phyloP scores from a whole-genome alignment of 2,888 invertebrate species.

The Eilema depressum region DNA sequence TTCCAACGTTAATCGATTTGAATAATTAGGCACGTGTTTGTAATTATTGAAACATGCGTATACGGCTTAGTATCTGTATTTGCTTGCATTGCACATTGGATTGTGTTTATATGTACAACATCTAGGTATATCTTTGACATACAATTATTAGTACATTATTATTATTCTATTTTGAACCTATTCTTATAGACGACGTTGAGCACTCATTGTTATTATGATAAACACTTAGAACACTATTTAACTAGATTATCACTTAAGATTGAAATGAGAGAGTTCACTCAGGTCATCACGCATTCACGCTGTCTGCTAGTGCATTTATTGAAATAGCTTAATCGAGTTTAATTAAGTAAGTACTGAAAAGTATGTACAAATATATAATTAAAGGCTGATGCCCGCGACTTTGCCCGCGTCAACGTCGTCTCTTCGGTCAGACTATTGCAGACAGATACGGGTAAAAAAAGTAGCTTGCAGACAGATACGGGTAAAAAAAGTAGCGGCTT shows the following conservation, averaged over 20 bases:
- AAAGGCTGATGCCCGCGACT: no score
- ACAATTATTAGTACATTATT: not conserved
- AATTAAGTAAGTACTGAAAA: not conserved
- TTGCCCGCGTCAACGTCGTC: no score
- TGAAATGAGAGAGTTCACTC: not conserved
- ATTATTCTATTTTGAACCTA: no score
- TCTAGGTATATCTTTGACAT: no score
- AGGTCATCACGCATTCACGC: not conserved
- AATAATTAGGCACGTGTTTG: no score
- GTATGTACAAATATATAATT: no score
- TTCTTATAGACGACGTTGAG: not conserved
- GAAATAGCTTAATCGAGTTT: not conserved
- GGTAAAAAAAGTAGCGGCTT: no score
- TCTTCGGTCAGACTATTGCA: no score
- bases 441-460: no score
- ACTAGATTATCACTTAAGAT: not conserved
- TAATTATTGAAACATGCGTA: constrained; percentile 1
- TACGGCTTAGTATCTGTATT: not conserved
- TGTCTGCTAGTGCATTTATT: not conserved
- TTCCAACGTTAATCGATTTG: no score
- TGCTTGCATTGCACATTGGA: not conserved
- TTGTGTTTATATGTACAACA: not conserved
- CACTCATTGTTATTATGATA: not conserved
- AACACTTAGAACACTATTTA: not conserved
- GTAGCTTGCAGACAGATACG: no score